Conservation (phyloP, 2,113 vertebrate species). For the Lophura nycthemera region DNA sequence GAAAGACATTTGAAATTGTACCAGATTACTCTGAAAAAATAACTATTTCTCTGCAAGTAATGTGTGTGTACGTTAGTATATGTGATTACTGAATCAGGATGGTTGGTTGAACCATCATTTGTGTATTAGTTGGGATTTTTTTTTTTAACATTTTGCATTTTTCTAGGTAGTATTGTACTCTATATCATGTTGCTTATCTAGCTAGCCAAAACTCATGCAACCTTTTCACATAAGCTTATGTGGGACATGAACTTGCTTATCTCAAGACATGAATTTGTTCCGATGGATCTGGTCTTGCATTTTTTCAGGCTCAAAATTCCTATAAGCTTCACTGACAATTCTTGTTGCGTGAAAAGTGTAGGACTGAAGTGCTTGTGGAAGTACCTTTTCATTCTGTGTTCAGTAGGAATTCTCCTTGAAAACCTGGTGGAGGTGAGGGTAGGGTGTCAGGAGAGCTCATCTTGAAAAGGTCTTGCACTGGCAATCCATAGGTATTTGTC, state of each 20-base stretch:
- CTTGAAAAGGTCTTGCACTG: neutral
- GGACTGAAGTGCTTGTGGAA: neutral
- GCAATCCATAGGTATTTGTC: neutral
- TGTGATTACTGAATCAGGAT: neutral
- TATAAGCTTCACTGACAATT: neutral
- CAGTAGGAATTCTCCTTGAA: neutral
- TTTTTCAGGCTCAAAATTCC: neutral
- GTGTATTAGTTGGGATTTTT: neutral
- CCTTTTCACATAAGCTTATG: neutral
- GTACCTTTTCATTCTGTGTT: neutral
- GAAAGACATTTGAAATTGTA: constrained; percentile 39
- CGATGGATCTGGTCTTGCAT: neutral
- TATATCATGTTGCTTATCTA: neutral
- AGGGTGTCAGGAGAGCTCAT: neutral
- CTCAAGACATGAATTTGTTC: neutral
- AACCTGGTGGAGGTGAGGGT: neutral
- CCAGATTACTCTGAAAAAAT: constrained; percentile 8
- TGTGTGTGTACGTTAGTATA: neutral
- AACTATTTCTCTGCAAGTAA: neutral
- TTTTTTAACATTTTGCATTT: neutral
- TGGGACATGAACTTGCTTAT: neutral
- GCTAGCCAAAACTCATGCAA: neutral
- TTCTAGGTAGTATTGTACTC: neutral
- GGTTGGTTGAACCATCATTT: neutral
- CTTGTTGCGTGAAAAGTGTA: neutral